Evolutionary conservation across 2,888 invertebrate species (phyloP), one percentile per base, ranked within the genome.

Genomic region (Argyresthia albistria): DNA sequence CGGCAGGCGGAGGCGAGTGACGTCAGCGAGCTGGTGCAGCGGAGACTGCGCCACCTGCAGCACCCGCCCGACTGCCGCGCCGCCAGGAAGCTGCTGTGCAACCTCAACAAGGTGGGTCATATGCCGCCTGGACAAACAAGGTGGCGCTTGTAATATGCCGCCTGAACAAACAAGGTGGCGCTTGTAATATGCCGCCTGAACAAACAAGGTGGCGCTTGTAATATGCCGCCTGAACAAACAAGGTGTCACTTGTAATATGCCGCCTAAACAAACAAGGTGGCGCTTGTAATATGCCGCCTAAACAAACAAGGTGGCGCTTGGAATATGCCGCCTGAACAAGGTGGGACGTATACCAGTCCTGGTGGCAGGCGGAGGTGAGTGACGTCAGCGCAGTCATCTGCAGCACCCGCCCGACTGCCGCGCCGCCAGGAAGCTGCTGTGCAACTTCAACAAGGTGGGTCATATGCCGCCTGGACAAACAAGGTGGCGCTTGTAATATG

Each of bases 331-430:
- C 73, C 90, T 95, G 63, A 89, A 92, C 58, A 89, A 89, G 58
- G 76, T 96, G 57, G 35, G 97, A 97, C 72, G 96, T 95, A 9
- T 93, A 93, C 73, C 90, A 92, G 42, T 89, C 91, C 11, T 98
- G 97, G 97, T 88, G 97, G 58, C 90, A 92, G 58, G 89, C 90
- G 53, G 97, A 97, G 80, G 91, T 95, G 0, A 89, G 90, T 54
- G 93, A 93, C 56, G 88, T 98, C 46, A 94, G 95, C 63, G 92
- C 93, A 89, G 90, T 59, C 88, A 91, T 70, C 82, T 98, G 47
- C 95, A 98, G 90, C 97, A 98, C 86, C 98, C 98, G 1, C 73
- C 89, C n/a, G 93, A 97, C n/a, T n/a, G n/a, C n/a, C 80, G 99
- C 75, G 83, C 84, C 55, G 97, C 97, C 0, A 93, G 92, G 70